Evolutionary conservation across 2,113 vertebrate genomes (phyloP).

Genomic region (Zeus faber): DNA sequence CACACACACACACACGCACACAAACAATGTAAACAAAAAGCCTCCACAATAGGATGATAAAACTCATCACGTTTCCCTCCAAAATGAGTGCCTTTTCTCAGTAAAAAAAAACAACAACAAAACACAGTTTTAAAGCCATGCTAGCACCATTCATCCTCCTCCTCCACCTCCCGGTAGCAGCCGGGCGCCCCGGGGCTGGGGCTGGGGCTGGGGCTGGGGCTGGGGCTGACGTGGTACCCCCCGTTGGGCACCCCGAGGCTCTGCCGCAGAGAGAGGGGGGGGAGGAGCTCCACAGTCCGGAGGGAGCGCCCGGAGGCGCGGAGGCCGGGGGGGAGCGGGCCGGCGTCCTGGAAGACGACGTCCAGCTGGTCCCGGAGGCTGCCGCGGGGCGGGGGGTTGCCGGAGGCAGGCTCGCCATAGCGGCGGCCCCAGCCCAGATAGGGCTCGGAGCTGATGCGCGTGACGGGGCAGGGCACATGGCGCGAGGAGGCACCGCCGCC

Average conservation of each 20-base stretch:
- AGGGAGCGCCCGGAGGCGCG: conserved; percentile 77
- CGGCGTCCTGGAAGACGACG: conserved; percentile 83
- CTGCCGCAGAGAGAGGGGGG: conserved; percentile 82
- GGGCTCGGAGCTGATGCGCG: conserved; percentile 88
- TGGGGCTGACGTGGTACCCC: conserved; percentile 85
- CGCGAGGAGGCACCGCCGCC: conserved; percentile 67
- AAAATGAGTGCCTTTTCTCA: conserved; percentile 45
- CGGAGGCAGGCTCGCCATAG: conserved; percentile 49
- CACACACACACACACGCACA: conserved; percentile 34
- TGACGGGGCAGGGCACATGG: conserved; percentile 69
- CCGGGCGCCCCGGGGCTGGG: conserved; percentile 71
- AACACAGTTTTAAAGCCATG: conserved; percentile 57
- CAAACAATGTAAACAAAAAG: conserved; percentile 63
- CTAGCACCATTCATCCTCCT: conserved; percentile 96
- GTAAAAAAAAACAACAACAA: conserved; percentile 30
- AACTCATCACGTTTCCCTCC: conserved; percentile 83
- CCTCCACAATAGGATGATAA: conserved; percentile 85
- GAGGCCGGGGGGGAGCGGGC: conserved; percentile 64
- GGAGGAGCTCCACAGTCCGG: conserved; percentile 77
- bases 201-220: conserved; percentile 70
- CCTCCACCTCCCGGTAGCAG: conserved; percentile 84
- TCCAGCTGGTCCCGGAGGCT: conserved; percentile 80
- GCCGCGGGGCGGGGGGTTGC: conserved; percentile 50
- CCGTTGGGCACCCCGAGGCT: conserved; percentile 85
- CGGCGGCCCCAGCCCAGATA: conserved; percentile 78